These are phyloP conservation scores for Volucella bombylans DNA, from an alignment of 2,888 invertebrate genomes.

Conservation along the genomic window DNA sequence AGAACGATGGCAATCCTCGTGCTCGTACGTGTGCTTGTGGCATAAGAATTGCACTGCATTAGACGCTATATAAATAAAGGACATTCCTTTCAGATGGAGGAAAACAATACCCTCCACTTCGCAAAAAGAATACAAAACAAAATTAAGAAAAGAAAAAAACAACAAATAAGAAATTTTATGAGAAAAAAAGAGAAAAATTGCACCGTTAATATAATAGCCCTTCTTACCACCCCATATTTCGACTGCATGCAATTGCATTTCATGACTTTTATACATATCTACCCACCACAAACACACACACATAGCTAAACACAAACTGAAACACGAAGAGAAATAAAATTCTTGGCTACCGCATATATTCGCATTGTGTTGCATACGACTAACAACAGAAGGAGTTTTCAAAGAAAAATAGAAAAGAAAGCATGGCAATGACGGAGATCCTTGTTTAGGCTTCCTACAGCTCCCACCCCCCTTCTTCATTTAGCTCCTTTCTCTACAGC, in stretches of 20 bases:
- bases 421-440: conserved; percentile 64
- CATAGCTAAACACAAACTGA: background rate
- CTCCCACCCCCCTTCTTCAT: background rate
- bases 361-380: conserved; percentile 31
- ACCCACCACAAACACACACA: conserved; percentile 32
- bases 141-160: too few species aligned
- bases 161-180: too few species aligned
- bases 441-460: conserved; percentile 50
- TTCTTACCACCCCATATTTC: conserved; percentile 25
- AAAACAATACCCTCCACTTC: conserved; percentile 39
- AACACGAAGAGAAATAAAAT: background rate
- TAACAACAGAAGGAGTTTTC: conserved; percentile 40
- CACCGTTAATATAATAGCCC: conserved; percentile 53
- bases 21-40: conserved; percentile 17
- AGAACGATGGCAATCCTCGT: background rate
- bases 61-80: conserved; percentile 65
- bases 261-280: conserved; percentile 2
- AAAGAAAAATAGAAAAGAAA: conserved; percentile 21
- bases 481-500: conserved; percentile 17
- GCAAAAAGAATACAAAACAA: conserved; percentile 60
- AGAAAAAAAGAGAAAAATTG: conserved; percentile 28
- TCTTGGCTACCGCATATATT: conserved; percentile 2
- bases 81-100: conserved; percentile 15
- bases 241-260: conserved; percentile 31
- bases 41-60: conserved; percentile 59